Conservation (phyloP, 2,113 vertebrate genomes). For the Cyprichromis sp. region DNA sequence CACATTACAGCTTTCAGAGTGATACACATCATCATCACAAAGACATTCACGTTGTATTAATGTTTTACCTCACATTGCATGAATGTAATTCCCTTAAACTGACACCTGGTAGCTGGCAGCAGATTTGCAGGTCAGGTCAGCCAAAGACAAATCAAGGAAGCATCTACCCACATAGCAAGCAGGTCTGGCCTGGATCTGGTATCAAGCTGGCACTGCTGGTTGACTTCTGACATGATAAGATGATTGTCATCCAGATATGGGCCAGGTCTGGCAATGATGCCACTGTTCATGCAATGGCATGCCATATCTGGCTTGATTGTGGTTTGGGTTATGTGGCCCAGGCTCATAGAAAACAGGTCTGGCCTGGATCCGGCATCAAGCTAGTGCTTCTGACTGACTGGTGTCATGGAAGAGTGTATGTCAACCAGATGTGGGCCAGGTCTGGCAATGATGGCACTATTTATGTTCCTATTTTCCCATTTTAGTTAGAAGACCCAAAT, state of each 20-base stretch:
- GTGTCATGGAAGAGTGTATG: too few species aligned
- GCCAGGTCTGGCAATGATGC: not conserved
- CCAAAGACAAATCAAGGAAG: not conserved
- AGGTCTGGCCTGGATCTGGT: not conserved
- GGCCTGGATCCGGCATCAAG: rapidly evolving
- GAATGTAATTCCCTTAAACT: not conserved
- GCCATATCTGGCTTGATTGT: not conserved
- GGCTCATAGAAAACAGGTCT: too few species aligned
- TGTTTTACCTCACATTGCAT: not conserved
- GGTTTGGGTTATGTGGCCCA: not conserved
- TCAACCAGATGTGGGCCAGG: too few species aligned
- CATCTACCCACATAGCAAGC: not conserved
- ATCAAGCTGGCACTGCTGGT: not conserved
- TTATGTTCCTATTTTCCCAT: too few species aligned
- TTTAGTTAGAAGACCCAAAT: too few species aligned
- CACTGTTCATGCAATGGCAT: not conserved
- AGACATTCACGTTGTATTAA: not conserved
- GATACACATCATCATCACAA: not conserved
- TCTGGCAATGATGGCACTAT: too few species aligned
- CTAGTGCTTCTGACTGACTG: rapidly evolving
- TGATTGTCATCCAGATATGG: not conserved
- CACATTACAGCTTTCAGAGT: not conserved
- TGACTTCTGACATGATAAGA: not conserved
- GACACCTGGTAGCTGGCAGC: not conserved
- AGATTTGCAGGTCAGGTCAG: not conserved